Evolutionary conservation across 2,888 invertebrate species (phyloP), one percentile per base, ranked within the genome.

Genomic region (Hemaris fuciformis): DNA sequence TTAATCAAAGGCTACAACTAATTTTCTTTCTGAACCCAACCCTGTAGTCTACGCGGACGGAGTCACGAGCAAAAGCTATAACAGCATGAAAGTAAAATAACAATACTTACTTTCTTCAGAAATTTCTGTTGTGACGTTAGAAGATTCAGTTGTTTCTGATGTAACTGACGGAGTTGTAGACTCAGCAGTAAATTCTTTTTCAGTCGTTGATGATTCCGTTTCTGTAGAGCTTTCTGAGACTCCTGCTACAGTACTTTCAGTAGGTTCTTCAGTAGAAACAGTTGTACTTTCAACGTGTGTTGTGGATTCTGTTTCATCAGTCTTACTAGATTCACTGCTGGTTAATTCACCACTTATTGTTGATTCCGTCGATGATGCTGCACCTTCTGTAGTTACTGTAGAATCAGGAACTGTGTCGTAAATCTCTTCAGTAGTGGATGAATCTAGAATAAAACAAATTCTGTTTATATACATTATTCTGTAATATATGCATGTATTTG

Each of bases 301-400:
- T 31, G 62, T 66, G 7, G 63, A 59, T 56, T 64, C 66, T 1
- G 62, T 56, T 61, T 66, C 64, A 41, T 62, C 41, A 0, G 59
- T 48, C 48, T 48, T 48, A 48, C 7, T 27, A 48, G 48, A 48
- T 48, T 1, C 7, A 8, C 15, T 48, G 7, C 15, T 25, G 5
- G 25, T 23, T 7, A 23, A 5, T 27, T 48, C 25, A 25, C 20
- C 25, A n/a, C 8, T n/a, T 7, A 27, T 53, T 22, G 18, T 13
- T 4, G 48, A 27, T 15, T 27, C 31, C 2, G 31, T 8, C 18
- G 46, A 13, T n/a, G 10, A 10, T 38, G 10, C 38, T n/a, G 38
- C 25, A 8, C 53, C 15, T 13, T 20, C 57, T 22, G 57, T 23
- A 22, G 57, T 57, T 2, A 13, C 38, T 15, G 7, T 15, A 7